phyloP scores from a whole-genome alignment of 2,888 invertebrate genomes.

The Drosophila nigricruria region DNA sequence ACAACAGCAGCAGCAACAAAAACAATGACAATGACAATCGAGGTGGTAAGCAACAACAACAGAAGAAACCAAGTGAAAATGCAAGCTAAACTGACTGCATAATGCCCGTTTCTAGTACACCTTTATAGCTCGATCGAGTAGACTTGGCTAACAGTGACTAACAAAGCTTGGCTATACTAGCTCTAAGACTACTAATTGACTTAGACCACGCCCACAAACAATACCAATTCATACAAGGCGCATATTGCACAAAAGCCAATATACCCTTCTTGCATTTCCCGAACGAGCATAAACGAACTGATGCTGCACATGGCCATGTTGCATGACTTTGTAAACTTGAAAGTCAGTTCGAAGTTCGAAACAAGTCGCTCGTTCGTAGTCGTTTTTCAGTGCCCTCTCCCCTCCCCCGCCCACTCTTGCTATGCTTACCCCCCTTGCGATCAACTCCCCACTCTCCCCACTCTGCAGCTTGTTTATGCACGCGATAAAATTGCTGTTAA shows the following conservation, averaged over 20 bases:
- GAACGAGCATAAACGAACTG: constrained; percentile 28
- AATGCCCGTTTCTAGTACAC: neutral
- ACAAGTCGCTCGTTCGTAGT: constrained; percentile 38
- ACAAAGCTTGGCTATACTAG: neutral
- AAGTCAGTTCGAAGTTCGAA: constrained; percentile 67
- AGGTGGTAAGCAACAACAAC: constrained; percentile 16
- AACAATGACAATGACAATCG: constrained; percentile 43
- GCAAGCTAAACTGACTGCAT: neutral
- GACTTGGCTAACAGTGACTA: neutral
- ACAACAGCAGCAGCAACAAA: constrained; percentile 38
- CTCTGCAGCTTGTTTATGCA: constrained; percentile 70
- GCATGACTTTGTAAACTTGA: constrained; percentile 77
- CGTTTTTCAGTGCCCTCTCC: constrained; percentile 17
- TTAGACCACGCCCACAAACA: too few relatives aligned
- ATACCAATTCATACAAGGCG: neutral
- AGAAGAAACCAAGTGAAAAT: neutral
- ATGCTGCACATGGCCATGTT: constrained; percentile 72
- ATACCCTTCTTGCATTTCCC: neutral
- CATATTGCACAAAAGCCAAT: neutral
- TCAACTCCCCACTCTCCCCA: constrained; percentile 15
- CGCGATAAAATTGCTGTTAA: constrained; percentile 74
- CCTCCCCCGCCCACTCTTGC: neutral
- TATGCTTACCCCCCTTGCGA: neutral
- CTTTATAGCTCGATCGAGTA: neutral
- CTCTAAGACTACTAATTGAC: too few relatives aligned